These are phyloP conservation scores for Tauraco erythrolophus DNA, from an alignment of 2,113 vertebrate genomes.

Conservation along the genomic window DNA sequence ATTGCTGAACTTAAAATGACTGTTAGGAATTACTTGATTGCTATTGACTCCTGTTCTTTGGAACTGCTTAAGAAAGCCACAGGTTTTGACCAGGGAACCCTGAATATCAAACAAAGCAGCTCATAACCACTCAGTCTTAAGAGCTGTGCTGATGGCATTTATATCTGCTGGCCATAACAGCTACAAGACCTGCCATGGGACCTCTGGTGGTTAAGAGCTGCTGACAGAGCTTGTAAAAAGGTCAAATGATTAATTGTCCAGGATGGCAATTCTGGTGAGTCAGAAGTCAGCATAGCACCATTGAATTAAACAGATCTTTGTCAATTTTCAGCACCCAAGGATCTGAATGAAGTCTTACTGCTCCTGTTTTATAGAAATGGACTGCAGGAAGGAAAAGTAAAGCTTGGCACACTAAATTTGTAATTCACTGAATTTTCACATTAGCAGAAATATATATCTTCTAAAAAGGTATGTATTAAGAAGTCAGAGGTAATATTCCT, in stretches of 20 bases:
- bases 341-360: background rate
- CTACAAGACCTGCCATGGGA: background rate
- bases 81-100: background rate
- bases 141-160: background rate
- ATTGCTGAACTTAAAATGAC: background rate
- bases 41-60: background rate
- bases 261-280: background rate
- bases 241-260: background rate
- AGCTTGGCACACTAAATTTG: background rate
- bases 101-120: background rate
- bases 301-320: background rate
- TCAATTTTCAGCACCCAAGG: background rate
- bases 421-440: background rate
- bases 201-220: background rate
- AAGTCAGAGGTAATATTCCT: background rate
- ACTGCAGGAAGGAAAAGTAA: background rate
- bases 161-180: background rate
- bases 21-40: background rate
- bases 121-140: background rate
- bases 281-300: background rate
- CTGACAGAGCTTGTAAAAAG: background rate
- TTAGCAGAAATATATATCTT: background rate
- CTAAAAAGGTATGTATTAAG: background rate
- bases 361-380: background rate
- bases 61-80: background rate